phyloP scores from a whole-genome alignment of 2,888 invertebrate genomes.

The Epistrophe eligans region DNA sequence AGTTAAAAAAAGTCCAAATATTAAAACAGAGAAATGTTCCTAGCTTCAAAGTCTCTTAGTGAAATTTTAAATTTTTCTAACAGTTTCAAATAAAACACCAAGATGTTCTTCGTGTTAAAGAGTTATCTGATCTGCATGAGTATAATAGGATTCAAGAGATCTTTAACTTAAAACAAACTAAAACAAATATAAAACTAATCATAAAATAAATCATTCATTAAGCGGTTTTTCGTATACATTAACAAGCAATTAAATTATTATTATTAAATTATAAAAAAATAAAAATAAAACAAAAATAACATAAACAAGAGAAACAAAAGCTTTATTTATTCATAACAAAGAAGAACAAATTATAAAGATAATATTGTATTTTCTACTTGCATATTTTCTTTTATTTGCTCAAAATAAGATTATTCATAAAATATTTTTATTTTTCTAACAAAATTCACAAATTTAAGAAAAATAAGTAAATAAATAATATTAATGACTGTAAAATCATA shows the following conservation, averaged over 20 bases:
- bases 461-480: slow-evolving; percentile 51
- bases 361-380: slow-evolving; percentile 24
- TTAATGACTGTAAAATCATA: slow-evolving; percentile 21
- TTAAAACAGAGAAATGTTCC: too few species aligned
- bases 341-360: slow-evolving; percentile 18
- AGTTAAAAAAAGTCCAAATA: too few species aligned
- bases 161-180: too few species aligned
- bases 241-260: neutral
- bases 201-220: too few species aligned
- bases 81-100: too few species aligned
- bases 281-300: slow-evolving; percentile 45
- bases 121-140: too few species aligned
- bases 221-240: neutral
- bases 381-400: slow-evolving; percentile 3
- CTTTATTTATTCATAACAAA: slow-evolving; percentile 71
- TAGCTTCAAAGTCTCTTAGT: too few species aligned
- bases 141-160: too few species aligned
- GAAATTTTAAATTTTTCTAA: too few species aligned
- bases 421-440: slow-evolving; percentile 16
- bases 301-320: slow-evolving; percentile 71
- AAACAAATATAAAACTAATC: too few species aligned
- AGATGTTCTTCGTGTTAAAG: too few species aligned
- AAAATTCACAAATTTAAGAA: slow-evolving; percentile 48
- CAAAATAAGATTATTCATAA: slow-evolving; percentile 35
- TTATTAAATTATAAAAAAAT: neutral